Evolutionary conservation across 2,113 vertebrate genomes (phyloP), one percentile per base, ranked within the genome.

Genomic region (Craseonycteris thonglongyai): DNA sequence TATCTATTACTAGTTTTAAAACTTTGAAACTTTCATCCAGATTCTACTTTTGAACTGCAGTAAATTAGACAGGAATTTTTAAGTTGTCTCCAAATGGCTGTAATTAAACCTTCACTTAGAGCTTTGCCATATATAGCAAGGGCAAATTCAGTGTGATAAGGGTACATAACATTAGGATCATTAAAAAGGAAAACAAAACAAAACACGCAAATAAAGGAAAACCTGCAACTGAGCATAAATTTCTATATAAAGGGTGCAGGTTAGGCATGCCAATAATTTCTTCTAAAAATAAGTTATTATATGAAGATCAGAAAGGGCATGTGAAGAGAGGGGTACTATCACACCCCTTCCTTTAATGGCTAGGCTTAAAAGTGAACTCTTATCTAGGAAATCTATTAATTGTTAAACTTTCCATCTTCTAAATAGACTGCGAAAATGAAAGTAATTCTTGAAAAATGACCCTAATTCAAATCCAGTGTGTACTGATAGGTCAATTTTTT

Each of bases 61-160:
- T 98, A 98, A 98, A 98, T 98, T 98, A 98, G 98, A 97, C 96
- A 97, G 97, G 97, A 97, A 82, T 97, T 98, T 97, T 98, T 97
- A 97, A 97, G 90, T 97, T 98, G 97, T 98, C 97, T 98, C 95
- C 97, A 98, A 98, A 97, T 98, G 97, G 90, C 93, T 96, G 96
- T 98, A 98, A 98, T 98, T 98, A 98, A 98, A 97, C 81, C 84
- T 96, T 98, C 96, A 95, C 75, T 98, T 94, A 96, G 95, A 97
- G 93, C 69, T 79, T 97, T 97, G 81, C 76, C 0, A 24, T 96
- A 90, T 94, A 94, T 94, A 97, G 74, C 97, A 98, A 98, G 97
- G 98, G 97, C 95, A 98, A 98, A 97, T 51, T 96, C 95, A 96
- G 49, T 94, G 97, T 94, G 71, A 96, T 93, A 97, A 96, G 91